Conservation (phyloP, 1,140 invertebrate species). For the Drosophila obscura region DNA sequence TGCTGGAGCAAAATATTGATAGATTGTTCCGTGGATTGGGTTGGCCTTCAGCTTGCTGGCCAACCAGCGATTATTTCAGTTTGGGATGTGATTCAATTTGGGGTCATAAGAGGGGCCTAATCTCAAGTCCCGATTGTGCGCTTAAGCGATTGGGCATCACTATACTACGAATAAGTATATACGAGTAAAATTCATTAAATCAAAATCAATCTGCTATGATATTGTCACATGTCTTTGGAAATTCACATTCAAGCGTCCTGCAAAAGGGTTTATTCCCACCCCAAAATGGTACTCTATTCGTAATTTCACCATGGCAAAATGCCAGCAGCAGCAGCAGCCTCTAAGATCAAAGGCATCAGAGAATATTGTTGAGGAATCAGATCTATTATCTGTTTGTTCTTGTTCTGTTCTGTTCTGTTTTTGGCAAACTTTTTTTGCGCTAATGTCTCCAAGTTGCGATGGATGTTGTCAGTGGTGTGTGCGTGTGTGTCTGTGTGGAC, state of each 20-base stretch:
- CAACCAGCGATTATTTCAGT: too few species aligned
- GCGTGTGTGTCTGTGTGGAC: constrained; percentile 44
- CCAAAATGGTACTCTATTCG: too few species aligned
- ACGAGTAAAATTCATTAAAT: constrained; percentile 26
- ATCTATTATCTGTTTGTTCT: constrained; percentile 7
- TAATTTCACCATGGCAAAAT: too few species aligned
- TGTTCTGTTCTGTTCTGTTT: not conserved
- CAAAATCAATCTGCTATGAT: constrained; percentile 38
- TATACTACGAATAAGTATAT: not conserved
- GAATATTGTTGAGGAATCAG: constrained; percentile 10
- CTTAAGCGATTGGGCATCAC: constrained; percentile 21
- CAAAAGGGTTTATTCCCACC: constrained; percentile 13
- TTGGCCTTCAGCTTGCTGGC: constrained; percentile 3
- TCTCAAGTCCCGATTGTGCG: constrained; percentile 43
- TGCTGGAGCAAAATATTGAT: constrained; percentile 42
- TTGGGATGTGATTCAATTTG: too few species aligned
- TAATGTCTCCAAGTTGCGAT: not conserved
- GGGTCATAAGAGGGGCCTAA: constrained; percentile 2
- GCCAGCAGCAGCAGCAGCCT: not conserved
- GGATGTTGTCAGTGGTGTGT: constrained; percentile 19
- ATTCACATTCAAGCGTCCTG: constrained; percentile 16
- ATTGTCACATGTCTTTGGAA: constrained; percentile 73
- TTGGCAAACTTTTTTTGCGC: constrained; percentile 21
- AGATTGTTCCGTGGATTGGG: constrained; percentile 7
- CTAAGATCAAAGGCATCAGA: constrained; percentile 20